Percentiles rank a stretch among this genome's conserved stretches.
phyloP scores from a whole-genome alignment of 2,113 vertebrate genomes.

The Falco punctatus region DNA sequence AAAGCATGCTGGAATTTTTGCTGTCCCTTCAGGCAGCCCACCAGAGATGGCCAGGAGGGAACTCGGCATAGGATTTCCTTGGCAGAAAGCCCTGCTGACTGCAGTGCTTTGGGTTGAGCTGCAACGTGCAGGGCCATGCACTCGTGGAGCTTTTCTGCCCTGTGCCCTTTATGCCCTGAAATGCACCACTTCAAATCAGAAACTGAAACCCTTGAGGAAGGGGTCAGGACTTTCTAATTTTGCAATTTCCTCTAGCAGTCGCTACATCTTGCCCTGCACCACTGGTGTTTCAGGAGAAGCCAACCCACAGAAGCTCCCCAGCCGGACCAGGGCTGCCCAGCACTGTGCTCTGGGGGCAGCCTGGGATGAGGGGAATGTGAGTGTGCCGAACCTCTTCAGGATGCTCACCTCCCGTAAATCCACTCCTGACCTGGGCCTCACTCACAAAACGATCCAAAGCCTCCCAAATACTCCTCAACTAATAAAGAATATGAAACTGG shows the following conservation, averaged over 20 bases:
- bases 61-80: neutral
- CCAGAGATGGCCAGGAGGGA: constrained; percentile 22
- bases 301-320: neutral
- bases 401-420: neutral
- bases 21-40: constrained; percentile 40
- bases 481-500: neutral
- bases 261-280: rapidly evolving
- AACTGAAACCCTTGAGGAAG: neutral
- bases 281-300: neutral
- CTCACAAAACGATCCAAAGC: neutral
- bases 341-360: neutral
- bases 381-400: neutral
- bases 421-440: neutral
- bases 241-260: neutral
- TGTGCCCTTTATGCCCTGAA: neutral
- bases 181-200: neutral
- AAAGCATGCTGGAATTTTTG: neutral
- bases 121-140: neutral
- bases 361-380: neutral
- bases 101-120: neutral
- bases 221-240: neutral
- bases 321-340: neutral
- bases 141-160: neutral
- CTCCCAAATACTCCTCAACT: neutral
- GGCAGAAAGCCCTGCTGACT: constrained; percentile 37